Evolutionary conservation across 2,797 vertebrate species (phyloP), one percentile per base, ranked within the genome.

Genomic region (Girardinus metallicus): DNA sequence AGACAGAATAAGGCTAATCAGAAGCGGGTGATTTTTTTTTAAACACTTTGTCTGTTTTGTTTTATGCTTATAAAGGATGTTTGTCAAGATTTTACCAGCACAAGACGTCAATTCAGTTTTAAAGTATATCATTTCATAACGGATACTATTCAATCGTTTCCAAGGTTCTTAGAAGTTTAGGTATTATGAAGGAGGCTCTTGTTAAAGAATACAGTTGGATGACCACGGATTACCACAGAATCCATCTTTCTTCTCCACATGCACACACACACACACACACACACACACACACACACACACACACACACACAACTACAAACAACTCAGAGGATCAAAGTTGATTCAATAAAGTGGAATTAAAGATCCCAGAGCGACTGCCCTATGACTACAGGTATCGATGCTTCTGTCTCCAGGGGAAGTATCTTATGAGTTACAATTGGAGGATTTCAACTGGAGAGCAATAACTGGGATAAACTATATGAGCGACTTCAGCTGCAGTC

Each of bases 331-430:
- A 87, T 83, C 79, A 86, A 78, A 85, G 46, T 83, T 74, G 83
- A 81, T 77, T 79, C 72, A 80, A 91, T 87, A 80, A 87, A 91
- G 81, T 86, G 82, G 80, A 83, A 83, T 83, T 72, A 76, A 91
- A 62, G 66, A 72, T 86, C 77, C 84, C 79, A 74, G 76, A 80
- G 83, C 34, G n/a, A 75, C 83, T 13, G 16, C 79, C 64, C 49
- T 73, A 44, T 72, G 75, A 82, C 80, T 84, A 75, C 62, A 62
- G 55, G 77, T 85, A 74, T 81, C 16, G 1, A 66, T 83, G 79
- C 71, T 11, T 66, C 70, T 1, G 55, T 85, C 86, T 85, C 78
- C 31, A 1, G 80, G 71, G 86, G 78, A n/a, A 41, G 44, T 47
- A 73, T 84, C 62, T 77, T 26, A 71, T 73, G 34, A 66, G 71